phyloP scores from a whole-genome alignment of 2,797 vertebrate genomes.

The Acridotheres tristis region DNA sequence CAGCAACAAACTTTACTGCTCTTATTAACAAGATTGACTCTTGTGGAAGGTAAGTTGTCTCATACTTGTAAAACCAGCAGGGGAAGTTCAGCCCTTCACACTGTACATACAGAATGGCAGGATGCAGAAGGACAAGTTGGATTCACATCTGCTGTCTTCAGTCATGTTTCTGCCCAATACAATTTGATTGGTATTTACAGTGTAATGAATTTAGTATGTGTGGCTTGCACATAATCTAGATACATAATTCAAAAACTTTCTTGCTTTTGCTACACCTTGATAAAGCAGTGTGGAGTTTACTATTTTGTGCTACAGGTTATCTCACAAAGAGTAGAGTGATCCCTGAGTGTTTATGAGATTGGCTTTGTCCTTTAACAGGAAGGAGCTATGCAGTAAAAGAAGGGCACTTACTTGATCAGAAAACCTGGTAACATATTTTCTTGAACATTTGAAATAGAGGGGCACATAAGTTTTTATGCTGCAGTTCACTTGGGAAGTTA shows the following conservation, averaged over 20 bases:
- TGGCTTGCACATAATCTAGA: background rate
- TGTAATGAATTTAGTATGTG: background rate
- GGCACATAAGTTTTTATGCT: slow-evolving; percentile 38
- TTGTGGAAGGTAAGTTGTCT: background rate
- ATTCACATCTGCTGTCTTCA: background rate
- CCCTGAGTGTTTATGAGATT: background rate
- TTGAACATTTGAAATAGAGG: slow-evolving; percentile 24
- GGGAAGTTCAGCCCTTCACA: background rate
- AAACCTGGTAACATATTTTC: slow-evolving; percentile 17
- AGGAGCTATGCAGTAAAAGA: background rate
- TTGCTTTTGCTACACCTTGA: background rate
- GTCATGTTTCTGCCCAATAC: background rate
- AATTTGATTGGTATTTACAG: background rate
- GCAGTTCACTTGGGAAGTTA: slow-evolving; percentile 26
- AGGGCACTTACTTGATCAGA: background rate
- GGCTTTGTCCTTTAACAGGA: background rate
- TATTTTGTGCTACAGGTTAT: background rate
- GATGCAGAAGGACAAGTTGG: background rate
- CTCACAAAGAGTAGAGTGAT: background rate
- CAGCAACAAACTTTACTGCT: background rate
- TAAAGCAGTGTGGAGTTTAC: background rate
- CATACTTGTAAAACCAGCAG: background rate
- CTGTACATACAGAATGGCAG: accelerated
- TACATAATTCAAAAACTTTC: background rate
- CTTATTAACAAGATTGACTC: background rate